These are phyloP conservation scores for Acrocephalus arundinaceus DNA, from an alignment of 2,113 vertebrate species.

Conservation along the genomic window DNA sequence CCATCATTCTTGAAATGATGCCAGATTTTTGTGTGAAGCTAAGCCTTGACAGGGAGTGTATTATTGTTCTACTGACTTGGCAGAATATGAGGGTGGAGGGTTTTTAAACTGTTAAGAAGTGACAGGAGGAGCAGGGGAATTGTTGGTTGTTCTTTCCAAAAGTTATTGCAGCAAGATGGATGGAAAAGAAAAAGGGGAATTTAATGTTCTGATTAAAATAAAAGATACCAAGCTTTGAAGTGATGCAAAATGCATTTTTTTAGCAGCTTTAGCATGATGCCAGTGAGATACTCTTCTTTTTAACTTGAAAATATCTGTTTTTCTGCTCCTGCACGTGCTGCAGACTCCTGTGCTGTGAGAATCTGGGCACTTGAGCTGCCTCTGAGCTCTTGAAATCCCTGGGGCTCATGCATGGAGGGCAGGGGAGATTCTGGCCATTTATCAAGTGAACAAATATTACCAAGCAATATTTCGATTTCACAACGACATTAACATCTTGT, in stretches of 20 bases:
- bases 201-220: not conserved
- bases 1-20: conserved; percentile 1
- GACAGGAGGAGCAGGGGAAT: conserved; percentile 8
- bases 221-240: not conserved
- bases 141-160: not conserved
- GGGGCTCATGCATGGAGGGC: not conserved
- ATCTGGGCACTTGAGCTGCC: not conserved
- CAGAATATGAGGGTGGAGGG: conserved; percentile 15
- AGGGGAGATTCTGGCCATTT: not conserved
- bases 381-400: not conserved
- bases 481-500: not conserved
- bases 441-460: not conserved
- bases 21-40: conserved; percentile 40
- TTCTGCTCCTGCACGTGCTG: rapidly evolving
- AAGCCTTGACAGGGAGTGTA: conserved; percentile 22
- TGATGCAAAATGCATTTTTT: not conserved
- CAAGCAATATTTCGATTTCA: not conserved
- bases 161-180: not conserved
- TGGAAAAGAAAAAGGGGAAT: not conserved
- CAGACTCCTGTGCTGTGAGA: not conserved
- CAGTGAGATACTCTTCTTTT: not conserved
- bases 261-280: not conserved
- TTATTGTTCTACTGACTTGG: conserved; percentile 58
- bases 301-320: not conserved
- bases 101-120: not conserved